phyloP scores from a whole-genome alignment of 2,797 vertebrate genomes.

The Danio kyathit region DNA sequence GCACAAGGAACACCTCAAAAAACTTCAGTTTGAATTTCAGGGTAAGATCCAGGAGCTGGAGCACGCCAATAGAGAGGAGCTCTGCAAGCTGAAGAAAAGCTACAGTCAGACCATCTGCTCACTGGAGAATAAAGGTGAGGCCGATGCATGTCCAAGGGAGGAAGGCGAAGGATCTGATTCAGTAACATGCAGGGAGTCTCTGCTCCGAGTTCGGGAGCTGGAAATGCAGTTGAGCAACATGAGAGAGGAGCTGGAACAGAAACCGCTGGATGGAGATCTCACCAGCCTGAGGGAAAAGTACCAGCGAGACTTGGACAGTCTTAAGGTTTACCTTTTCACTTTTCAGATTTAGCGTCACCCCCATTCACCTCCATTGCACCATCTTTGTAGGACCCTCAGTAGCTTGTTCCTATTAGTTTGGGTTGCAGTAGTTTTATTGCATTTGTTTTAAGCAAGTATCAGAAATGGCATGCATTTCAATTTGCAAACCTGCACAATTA shows the following conservation, averaged over 20 bases:
- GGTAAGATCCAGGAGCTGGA: conserved; percentile 86
- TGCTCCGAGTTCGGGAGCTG: conserved; percentile 91
- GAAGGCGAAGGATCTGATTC: conserved; percentile 64
- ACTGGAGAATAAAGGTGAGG: conserved; percentile 65
- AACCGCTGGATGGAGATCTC: conserved; percentile 86
- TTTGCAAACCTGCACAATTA: neutral
- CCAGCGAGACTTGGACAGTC: conserved; percentile 97
- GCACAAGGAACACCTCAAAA: conserved; percentile 83
- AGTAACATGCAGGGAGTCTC: conserved; percentile 69
- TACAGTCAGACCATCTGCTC: conserved; percentile 81
- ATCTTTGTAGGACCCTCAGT: conserved; percentile 17
- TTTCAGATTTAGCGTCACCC: conserved; percentile 6
- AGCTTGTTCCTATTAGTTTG: neutral
- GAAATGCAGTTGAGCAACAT: conserved; percentile 92
- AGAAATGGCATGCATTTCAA: neutral
- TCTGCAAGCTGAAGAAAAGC: conserved; percentile 84
- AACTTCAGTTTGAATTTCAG: conserved; percentile 87
- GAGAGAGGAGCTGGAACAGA: conserved; percentile 92
- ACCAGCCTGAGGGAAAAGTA: conserved; percentile 92
- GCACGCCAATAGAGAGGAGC: conserved; percentile 84
- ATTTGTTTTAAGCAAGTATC: neutral
- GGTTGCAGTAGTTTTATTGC: conserved; percentile 17
- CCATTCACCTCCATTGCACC: neutral
- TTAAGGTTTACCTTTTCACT: conserved; percentile 85
- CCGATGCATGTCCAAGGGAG: conserved; percentile 55